A percentile compares a stretch with the other conserved stretches of the same genome.
Evolutionary conservation across 2,888 invertebrate genomes (phyloP).

Genomic region (Atrina japonica): DNA sequence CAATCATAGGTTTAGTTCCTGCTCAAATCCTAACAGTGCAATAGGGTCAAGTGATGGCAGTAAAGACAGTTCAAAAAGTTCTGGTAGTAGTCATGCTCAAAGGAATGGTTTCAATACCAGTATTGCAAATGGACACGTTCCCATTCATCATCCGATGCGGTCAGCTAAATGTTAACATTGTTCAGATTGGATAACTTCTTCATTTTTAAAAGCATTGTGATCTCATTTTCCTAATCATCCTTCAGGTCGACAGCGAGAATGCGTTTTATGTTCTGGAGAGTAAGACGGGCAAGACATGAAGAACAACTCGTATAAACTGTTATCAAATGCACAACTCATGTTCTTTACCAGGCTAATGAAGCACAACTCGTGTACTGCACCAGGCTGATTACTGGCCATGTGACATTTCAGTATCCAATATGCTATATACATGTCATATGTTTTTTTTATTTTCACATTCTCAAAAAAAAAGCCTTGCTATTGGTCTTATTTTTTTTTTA

Average conservation of each 20-base stretch:
- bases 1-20: constrained; percentile 56
- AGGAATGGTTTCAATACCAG: constrained; percentile 66
- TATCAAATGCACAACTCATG: too few relatives aligned
- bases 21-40: constrained; percentile 70
- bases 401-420: too few relatives aligned
- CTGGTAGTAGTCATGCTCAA: constrained; percentile 69
- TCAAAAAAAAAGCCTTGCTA: too few relatives aligned
- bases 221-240: not conserved
- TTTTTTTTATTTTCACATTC: too few relatives aligned
- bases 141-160: constrained; percentile 78
- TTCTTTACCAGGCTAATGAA: too few relatives aligned
- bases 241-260: not conserved
- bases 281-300: too few relatives aligned
- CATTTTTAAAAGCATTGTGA: not conserved
- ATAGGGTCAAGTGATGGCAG: constrained; percentile 72
- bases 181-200: not conserved
- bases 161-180: constrained; percentile 66
- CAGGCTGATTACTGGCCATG: too few relatives aligned
- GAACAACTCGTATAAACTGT: too few relatives aligned
- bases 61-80: constrained; percentile 76
- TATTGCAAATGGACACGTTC: constrained; percentile 76
- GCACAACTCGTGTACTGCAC: too few relatives aligned
- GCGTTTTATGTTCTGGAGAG: not conserved
- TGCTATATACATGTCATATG: too few relatives aligned
- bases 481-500: too few relatives aligned